These are phyloP conservation scores for Lithobates pipiens DNA, from an alignment of 2,797 vertebrate genomes.

Conservation along the genomic window DNA sequence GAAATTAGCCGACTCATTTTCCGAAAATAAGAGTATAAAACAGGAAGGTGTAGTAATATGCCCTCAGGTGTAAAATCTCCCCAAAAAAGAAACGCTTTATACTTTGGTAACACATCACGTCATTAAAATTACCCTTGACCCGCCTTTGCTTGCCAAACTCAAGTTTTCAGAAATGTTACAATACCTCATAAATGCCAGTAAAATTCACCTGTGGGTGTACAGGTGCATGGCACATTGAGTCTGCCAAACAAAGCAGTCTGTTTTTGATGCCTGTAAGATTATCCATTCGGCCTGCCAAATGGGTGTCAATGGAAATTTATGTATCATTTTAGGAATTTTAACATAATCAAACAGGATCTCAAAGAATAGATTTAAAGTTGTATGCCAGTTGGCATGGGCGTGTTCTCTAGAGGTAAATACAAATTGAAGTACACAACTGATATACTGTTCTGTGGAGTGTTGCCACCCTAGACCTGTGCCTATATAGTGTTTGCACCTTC, in stretches of 20 bases:
- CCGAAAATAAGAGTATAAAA: neutral
- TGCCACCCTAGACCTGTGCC: no score
- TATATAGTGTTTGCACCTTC: no score
- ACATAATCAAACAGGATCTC: neutral
- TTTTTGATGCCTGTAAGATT: neutral
- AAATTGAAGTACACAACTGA: no score
- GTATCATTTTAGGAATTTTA: neutral
- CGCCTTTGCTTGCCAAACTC: neutral
- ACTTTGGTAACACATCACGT: neutral
- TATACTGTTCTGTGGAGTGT: no score
- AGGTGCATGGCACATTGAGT: neutral
- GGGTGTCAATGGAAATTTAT: neutral
- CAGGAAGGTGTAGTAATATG: neutral
- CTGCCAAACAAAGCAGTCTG: neutral
- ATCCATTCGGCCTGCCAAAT: neutral
- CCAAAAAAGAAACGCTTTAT: neutral
- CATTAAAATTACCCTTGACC: neutral
- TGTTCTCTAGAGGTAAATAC: neutral
- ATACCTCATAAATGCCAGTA: neutral
- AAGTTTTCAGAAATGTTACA: neutral
- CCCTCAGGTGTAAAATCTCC: conserved; percentile 2
- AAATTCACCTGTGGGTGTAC: neutral
- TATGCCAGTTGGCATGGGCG: neutral
- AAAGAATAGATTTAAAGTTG: neutral
- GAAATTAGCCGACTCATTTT: neutral